Base-by-base conservation (phyloP, 2,888 invertebrate genomes). In the Siphonodentalium dalli region DNA sequence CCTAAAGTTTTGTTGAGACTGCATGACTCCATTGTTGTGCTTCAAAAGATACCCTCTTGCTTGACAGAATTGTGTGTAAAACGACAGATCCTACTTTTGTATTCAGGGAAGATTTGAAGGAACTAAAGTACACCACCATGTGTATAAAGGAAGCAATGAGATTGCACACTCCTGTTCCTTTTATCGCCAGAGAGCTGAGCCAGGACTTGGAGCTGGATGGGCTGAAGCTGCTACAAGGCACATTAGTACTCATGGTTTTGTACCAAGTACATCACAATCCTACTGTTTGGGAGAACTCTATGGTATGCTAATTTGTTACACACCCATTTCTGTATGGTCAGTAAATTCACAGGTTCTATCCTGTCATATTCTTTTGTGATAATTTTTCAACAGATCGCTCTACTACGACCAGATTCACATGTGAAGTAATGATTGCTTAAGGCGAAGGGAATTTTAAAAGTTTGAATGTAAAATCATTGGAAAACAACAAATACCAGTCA, bases 101-200 rank as follows among this genome's bases (percentile, higher is more conserved):
- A 37, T 44, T n/a, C 61, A 76, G 75, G 69, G 72, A 72, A 11
- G 76, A 77, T 45, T 55, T 77, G 20, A 24, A 60, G 2, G 60
- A 65, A 7, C 37, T 78, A 31, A 63, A 66, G 4, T 75, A 72
- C 57, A 58, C 73, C 45, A 73, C 74, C 11, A 65, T 69, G 67
- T 76, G 74, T 52, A 65, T 76, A 23, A 77, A 77, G 48, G 78
- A 77, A 43, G 55, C 66, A 5, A 52, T 75, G 54, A 61, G 77
- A 2, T 38, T 73, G 2, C 71, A 75, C 35, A 46, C 66, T 0
- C 70, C 75, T 2, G 72, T 77, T 0, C 69, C 71, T 1, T 65
- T 72, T 39, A 71, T 76, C 11, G 65, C 66, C 42, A 51, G 78
- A 33, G 60, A 70, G 28, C 48, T 69, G 26, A 66, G 66, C 2